Evolutionary conservation across 2,888 invertebrate species (phyloP), one percentile per base, ranked within the genome.

Genomic region (Tortricodes alternella): DNA sequence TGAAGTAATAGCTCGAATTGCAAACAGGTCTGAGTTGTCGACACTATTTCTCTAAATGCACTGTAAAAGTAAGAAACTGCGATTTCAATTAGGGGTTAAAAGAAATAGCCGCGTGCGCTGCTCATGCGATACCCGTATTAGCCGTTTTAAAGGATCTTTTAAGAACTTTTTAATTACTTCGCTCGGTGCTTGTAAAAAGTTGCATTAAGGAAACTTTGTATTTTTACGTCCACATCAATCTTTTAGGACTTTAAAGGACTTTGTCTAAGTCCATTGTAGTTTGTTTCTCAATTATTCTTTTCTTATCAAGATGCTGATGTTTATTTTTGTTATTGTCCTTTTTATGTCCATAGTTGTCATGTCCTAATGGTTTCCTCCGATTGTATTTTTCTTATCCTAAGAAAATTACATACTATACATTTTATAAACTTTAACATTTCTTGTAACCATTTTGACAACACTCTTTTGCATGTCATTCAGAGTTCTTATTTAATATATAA

Each of bases 181-280:
- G 37, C 50, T 50, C 56, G 49, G 41, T 50, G 49, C 56, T 44
- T 44, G 49, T 56, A 56, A 56, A 44, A 56, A 56, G 56, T 56
- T 50, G 32, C 49, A 56, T 56, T 56, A 44, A 50, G 50, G 56
- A 50, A 55, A 56, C 56, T 50, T 56, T 44, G 56, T 56, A 56
- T 56, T 56, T 55, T 56, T 56, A 56, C 49, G 43, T 49, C 37
- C 49, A 56, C 56, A 56, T 56, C 43, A 56, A 56, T 56, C 50
- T 56, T 56, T 35, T 50, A 38, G 43, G n/a, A n/a, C 50, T 56
- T 43, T 50, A 49, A 46, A 46, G 48, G 41, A 41, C 46, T 48
- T 35, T 16, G 51, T 52, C 51, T 52, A 43, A 55, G 39, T 55
- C 41, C 18, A 48, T 35, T 55, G 41, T 55, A 48, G 41, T 41